These are phyloP conservation scores for Prinia subflava DNA, from an alignment of 2,113 vertebrate genomes.

Conservation along the genomic window DNA sequence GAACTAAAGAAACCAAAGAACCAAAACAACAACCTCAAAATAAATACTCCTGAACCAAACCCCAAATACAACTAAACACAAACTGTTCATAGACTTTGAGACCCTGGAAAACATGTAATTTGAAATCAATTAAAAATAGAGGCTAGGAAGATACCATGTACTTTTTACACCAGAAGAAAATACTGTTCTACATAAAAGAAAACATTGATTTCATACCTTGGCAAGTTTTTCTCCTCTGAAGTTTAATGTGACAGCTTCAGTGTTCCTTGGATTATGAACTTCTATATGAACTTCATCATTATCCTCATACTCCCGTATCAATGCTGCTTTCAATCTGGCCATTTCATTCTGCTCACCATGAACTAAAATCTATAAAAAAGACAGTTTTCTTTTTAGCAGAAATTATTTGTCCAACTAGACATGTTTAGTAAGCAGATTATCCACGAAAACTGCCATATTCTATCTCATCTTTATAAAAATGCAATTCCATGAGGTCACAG, in stretches of 20 bases:
- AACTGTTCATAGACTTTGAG: neutral
- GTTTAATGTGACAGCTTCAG: slow-evolving; percentile 93
- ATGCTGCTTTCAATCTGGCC: slow-evolving; percentile 93
- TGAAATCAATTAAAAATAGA: neutral
- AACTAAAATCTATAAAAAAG: slow-evolving; percentile 83
- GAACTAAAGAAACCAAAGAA: neutral
- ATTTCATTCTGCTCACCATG: slow-evolving; percentile 99
- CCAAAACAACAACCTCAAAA: neutral
- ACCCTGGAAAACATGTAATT: neutral
- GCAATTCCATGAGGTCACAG: neutral
- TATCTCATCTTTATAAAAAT: neutral
- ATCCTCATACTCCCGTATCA: slow-evolving; percentile 96
- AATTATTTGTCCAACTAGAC: neutral
- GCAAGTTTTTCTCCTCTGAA: slow-evolving; percentile 98
- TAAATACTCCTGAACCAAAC: fast-evolving
- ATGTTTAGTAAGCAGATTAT: neutral
- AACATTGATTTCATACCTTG: slow-evolving; percentile 75
- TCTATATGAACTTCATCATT: slow-evolving; percentile 96
- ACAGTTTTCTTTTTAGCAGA: neutral
- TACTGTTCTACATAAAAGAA: neutral
- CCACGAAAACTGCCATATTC: neutral
- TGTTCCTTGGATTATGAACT: slow-evolving; percentile 96
- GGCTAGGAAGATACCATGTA: neutral
- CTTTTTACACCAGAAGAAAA: neutral
- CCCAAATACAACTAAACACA: neutral